Evolutionary conservation across 2,888 invertebrate species (phyloP), one percentile per base, ranked within the genome.

Genomic region (Andrena trimmerana): DNA sequence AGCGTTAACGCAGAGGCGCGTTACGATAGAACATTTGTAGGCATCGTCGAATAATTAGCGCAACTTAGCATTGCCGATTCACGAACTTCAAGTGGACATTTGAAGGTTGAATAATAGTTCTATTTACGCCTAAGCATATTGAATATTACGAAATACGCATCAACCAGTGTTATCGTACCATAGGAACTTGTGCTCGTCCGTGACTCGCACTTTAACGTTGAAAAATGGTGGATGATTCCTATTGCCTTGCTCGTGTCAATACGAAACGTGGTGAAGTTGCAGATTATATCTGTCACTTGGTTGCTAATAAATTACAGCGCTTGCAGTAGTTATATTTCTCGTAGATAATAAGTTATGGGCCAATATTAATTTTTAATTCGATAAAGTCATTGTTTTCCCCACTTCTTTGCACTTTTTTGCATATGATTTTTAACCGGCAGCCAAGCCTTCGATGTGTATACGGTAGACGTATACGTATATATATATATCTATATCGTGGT

Each of bases 181-280:
- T 20, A 63, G 65, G 50, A 24, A 48, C 42, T 59, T 67, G 36
- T 68, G 70, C 31, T 76, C 70, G 66, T 52, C 67, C 73, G 65
- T 65, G 81, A 83, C 69, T 85, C 69, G 77, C 80, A 74, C 52
- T 80, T 29, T 81, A 70, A 72, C 65, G 71, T 72, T 60, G 79
- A 83, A 88, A 88, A 87, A 88, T 88, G 89, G 88, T 88, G 85
- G 85, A 78, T 73, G 66, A 24, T 78, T 65, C 60, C 66, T 71
- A 79, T 83, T 71, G 76, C 60, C 16, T 29, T 69, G 24, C 67
- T 68, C 70, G 72, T 80, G 76, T 86, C 75, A 81, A 76, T 79
- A 70, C 67, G 42, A 74, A 79, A 77, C 67, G 68, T 60, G 42
- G 62, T 72, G 65, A 68, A 71, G 71, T 48, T 36, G 59, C n/a